A percentile compares a stretch with the other conserved stretches of the same genome.
These are phyloP conservation scores for Tortrix viridana DNA, from an alignment of 2,888 invertebrate genomes.

Conservation along the genomic window DNA sequence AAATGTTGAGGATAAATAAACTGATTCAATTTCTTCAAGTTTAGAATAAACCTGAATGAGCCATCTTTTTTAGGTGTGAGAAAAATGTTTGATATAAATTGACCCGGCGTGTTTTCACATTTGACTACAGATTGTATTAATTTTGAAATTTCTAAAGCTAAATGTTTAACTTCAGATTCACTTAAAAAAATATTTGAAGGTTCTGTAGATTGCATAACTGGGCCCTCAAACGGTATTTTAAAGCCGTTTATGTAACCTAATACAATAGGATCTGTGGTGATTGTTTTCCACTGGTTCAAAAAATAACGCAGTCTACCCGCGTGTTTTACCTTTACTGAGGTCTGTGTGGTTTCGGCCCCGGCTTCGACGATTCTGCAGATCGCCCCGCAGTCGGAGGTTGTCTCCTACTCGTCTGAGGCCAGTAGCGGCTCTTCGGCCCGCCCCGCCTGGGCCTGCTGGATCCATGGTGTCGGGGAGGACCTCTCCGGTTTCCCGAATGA, in stretches of 20 bases:
- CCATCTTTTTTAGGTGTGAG: slow-evolving; percentile 31
- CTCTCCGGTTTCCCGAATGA: slow-evolving; percentile 38
- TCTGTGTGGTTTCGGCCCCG: too few relatives aligned
- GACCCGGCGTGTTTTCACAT: not conserved
- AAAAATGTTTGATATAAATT: slow-evolving; percentile 35
- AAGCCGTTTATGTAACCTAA: slow-evolving; percentile 2
- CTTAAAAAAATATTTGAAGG: too few relatives aligned
- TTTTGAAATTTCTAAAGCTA: too few relatives aligned
- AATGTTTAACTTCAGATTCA: too few relatives aligned
- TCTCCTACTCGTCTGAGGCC: too few relatives aligned
- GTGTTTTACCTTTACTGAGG: slow-evolving; percentile 10
- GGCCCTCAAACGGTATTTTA: not conserved
- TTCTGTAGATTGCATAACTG: too few relatives aligned
- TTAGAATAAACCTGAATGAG: slow-evolving; percentile 32
- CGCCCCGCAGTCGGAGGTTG: too few relatives aligned
- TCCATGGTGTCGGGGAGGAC: slow-evolving; percentile 35
- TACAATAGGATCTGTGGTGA: slow-evolving; percentile 21
- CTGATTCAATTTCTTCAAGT: slow-evolving; percentile 38
- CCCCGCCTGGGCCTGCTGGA: slow-evolving; percentile 3
- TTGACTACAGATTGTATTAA: not conserved
- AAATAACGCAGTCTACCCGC: slow-evolving; percentile 25
- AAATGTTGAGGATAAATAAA: slow-evolving; percentile 32
- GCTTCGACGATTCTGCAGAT: too few relatives aligned
- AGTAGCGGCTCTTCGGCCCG: too few relatives aligned
- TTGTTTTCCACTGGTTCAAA: slow-evolving; percentile 1